Evolutionary conservation across 2,797 vertebrate genomes (phyloP), one percentile per base, ranked within the genome.

Genomic region (Calcarius lapponicus): DNA sequence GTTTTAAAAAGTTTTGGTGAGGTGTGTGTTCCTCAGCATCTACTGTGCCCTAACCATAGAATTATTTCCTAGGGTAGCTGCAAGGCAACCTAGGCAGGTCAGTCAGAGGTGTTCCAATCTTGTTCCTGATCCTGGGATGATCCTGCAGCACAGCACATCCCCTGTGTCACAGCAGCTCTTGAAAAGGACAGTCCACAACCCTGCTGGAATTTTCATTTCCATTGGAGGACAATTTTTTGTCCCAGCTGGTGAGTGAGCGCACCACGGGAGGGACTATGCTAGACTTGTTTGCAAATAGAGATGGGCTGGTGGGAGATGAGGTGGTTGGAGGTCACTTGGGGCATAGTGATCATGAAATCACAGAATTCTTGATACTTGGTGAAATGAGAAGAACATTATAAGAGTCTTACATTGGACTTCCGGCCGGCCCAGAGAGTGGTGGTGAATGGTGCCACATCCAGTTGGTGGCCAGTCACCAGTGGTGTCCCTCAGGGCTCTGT

Each of bases 1-100:
- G 25, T 62, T 88, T 72, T 54, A 83, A 89, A 88, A 80, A 19
- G 14, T 94, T 95, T 36, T 83, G 88, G 16, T 53, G 48, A 87
- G 40, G 92, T 20, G 3, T 45, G 79, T 45, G 48, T 75, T 95
- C 70, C 76, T 92, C 87, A 75, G 83, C 51, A 93, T 88, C 64
- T 96, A 31, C 90, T 83, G 80, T 91, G 79, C 90, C 91, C 76
- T 90, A 95, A 85, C n/a, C 15, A 51, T 70, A 90, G 65, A 91
- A 94, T 38, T 61, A 42, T 83, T 94, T 96, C 92, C 88, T 79
- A 60, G 34, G 50, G 71, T 75, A 74, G 79, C 31, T 83, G 61
- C 64, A 94, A 89, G 88, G 86, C 93, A 94, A 86, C 80, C 86
- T 76, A 62, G 70, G 57, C 81, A 76, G 53, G 69, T 58, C 36